Conservation (phyloP, 2,888 invertebrate genomes). For the Epistrophella euchroma region DNA sequence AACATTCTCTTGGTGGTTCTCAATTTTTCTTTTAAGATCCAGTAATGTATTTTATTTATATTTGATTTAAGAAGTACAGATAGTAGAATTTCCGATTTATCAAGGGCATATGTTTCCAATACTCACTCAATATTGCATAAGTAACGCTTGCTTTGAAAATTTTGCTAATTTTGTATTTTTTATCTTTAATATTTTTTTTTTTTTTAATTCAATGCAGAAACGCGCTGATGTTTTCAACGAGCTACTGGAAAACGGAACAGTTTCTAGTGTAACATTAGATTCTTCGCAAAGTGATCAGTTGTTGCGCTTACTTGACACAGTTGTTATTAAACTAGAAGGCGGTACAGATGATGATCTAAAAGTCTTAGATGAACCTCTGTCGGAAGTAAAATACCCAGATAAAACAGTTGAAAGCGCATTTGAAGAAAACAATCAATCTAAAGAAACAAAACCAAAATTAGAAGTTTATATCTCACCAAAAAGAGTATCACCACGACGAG, state of each 20-base stretch:
- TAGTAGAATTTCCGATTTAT: too few relatives aligned
- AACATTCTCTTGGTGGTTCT: too few relatives aligned
- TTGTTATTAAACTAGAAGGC: conserved; percentile 98
- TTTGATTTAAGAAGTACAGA: too few relatives aligned
- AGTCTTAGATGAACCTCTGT: conserved; percentile 89
- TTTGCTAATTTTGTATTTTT: not conserved
- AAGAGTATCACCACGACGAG: conserved; percentile 78
- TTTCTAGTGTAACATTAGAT: conserved; percentile 93
- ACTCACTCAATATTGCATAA: too few relatives aligned
- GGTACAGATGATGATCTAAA: conserved; percentile 95
- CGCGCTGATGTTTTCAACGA: conserved; percentile 95
- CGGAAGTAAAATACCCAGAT: conserved; percentile 78
- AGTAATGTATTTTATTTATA: too few relatives aligned
- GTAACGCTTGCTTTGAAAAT: too few relatives aligned
- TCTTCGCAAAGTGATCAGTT: conserved; percentile 92
- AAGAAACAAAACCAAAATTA: conserved; percentile 77
- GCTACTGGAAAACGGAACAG: conserved; percentile 89
- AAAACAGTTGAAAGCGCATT: conserved; percentile 78
- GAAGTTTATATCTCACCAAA: conserved; percentile 77
- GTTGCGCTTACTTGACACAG: conserved; percentile 95
- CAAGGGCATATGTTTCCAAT: too few relatives aligned
- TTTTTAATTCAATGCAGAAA: conserved; percentile 85
- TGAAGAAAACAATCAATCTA: conserved; percentile 78
- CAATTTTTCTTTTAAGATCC: too few relatives aligned
- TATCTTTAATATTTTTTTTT: not conserved